Percentiles rank a stretch among this genome's conserved stretches.
These are phyloP conservation scores for Xestia rhomboidea DNA, from an alignment of 2,888 invertebrate species.

Conservation along the genomic window DNA sequence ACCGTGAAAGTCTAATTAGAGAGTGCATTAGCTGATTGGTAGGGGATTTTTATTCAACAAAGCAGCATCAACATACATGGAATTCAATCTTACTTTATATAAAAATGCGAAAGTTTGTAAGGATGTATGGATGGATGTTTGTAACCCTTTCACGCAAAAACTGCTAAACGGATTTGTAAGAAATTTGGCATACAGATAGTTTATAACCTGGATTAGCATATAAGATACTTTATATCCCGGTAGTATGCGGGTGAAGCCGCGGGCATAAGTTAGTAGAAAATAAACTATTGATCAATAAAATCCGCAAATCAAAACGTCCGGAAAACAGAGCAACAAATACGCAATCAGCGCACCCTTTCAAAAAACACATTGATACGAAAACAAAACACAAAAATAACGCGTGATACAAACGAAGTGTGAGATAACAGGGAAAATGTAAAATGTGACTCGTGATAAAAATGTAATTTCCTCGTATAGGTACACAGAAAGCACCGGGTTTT, in stretches of 20 bases:
- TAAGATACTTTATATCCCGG: too few relatives aligned
- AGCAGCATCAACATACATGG: neutral
- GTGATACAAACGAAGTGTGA: constrained; percentile 71
- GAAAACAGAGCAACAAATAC: constrained; percentile 35
- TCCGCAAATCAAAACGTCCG: constrained; percentile 16
- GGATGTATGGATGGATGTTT: too few relatives aligned
- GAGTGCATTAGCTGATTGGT: constrained; percentile 65
- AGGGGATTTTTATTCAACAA: constrained; percentile 31
- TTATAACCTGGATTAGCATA: too few relatives aligned
- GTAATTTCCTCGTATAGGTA: constrained; percentile 80
- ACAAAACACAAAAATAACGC: constrained; percentile 65
- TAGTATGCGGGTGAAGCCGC: too few relatives aligned
- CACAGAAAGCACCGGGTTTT: constrained; percentile 79
- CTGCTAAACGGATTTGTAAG: too few relatives aligned
- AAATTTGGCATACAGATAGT: too few relatives aligned
- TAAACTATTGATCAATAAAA: neutral
- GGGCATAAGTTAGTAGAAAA: neutral
- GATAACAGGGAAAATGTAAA: constrained; percentile 76
- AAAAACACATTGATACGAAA: constrained; percentile 63
- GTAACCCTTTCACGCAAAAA: too few relatives aligned
- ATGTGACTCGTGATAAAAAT: constrained; percentile 83
- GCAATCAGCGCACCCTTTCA: constrained; percentile 44
- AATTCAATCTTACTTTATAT: too few relatives aligned
- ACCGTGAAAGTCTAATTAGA: constrained; percentile 54
- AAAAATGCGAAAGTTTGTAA: too few relatives aligned